Evolutionary conservation across 1,140 invertebrate species (phyloP).

Genomic region (Psilanteris sp.): DNA sequence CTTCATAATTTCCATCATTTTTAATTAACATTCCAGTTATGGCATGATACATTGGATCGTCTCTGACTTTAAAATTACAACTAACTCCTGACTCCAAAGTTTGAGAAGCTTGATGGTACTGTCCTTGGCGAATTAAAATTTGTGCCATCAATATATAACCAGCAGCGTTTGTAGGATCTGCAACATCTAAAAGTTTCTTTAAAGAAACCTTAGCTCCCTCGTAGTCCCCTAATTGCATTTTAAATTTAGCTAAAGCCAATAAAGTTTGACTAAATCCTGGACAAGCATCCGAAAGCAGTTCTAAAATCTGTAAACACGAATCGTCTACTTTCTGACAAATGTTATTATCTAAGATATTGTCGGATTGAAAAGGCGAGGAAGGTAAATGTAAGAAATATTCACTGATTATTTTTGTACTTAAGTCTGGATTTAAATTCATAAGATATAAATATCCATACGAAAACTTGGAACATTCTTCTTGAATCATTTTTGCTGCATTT

Average conservation of each 20-base stretch:
- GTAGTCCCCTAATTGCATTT: conserved; percentile 88
- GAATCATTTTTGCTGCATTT: conserved; percentile 86
- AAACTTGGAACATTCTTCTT: conserved; percentile 82
- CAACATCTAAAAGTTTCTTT: conserved; percentile 86
- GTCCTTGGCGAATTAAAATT: conserved; percentile 87
- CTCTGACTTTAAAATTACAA: conserved; percentile 94
- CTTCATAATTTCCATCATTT: conserved; percentile 85
- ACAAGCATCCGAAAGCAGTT: conserved; percentile 87
- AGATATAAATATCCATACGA: conserved; percentile 89
- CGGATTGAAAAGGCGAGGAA: conserved; percentile 62
- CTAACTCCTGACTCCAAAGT: conserved; percentile 93
- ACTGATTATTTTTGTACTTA: conserved; percentile 88
- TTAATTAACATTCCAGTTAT: conserved; percentile 91
- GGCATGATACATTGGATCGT: conserved; percentile 94
- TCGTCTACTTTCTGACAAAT: conserved; percentile 75
- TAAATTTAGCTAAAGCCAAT: conserved; percentile 88
- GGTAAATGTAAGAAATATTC: conserved; percentile 89
- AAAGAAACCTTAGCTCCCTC: conserved; percentile 84
- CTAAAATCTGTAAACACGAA: conserved; percentile 84
- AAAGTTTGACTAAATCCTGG: conserved; percentile 89
- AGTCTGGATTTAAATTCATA: conserved; percentile 89
- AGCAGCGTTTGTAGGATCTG: conserved; percentile 89
- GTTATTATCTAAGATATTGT: conserved; percentile 64
- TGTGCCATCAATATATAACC: conserved; percentile 94
- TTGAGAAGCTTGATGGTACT: conserved; percentile 89